Percentiles rank a stretch among this genome's conserved stretches.
Conservation (phyloP, 1,140 invertebrate species). For the Microvelia longipes region DNA sequence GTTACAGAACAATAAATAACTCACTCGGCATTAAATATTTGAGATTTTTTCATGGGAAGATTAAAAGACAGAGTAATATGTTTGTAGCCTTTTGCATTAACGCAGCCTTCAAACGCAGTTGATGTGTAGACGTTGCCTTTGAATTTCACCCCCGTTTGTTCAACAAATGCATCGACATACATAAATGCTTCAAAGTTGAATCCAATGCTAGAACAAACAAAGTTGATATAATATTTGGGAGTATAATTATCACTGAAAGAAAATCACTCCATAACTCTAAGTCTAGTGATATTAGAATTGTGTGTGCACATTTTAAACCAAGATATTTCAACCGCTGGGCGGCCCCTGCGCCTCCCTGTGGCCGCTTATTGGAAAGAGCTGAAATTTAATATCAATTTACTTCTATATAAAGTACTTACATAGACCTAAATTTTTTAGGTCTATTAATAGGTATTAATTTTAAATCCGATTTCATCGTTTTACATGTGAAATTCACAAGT, state of each 20-base stretch:
- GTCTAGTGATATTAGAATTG: too few relatives aligned
- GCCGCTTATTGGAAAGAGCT: too few relatives aligned
- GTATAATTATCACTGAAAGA: not conserved
- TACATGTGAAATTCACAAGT: too few relatives aligned
- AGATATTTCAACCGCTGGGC: too few relatives aligned
- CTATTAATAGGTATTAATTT: too few relatives aligned
- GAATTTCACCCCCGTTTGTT: slow-evolving; percentile 59
- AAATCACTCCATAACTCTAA: not conserved
- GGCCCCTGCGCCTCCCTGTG: too few relatives aligned
- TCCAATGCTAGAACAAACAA: slow-evolving; percentile 48
- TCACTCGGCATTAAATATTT: slow-evolving; percentile 57
- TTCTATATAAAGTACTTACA: too few relatives aligned
- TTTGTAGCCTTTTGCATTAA: slow-evolving; percentile 52
- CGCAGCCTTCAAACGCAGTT: slow-evolving; percentile 51
- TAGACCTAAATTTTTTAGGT: too few relatives aligned
- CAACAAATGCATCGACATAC: slow-evolving; percentile 62
- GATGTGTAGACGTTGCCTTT: slow-evolving; percentile 69
- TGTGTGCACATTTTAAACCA: too few relatives aligned
- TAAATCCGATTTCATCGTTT: too few relatives aligned
- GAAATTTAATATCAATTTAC: too few relatives aligned
- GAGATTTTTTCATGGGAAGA: slow-evolving; percentile 66
- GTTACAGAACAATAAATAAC: too few relatives aligned
- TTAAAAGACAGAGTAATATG: slow-evolving; percentile 54
- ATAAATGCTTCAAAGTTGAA: slow-evolving; percentile 66
- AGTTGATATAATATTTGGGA: not conserved